Evolutionary conservation across 2,888 invertebrate species (phyloP).

Genomic region (Leptinotarsa rubiginosa): DNA sequence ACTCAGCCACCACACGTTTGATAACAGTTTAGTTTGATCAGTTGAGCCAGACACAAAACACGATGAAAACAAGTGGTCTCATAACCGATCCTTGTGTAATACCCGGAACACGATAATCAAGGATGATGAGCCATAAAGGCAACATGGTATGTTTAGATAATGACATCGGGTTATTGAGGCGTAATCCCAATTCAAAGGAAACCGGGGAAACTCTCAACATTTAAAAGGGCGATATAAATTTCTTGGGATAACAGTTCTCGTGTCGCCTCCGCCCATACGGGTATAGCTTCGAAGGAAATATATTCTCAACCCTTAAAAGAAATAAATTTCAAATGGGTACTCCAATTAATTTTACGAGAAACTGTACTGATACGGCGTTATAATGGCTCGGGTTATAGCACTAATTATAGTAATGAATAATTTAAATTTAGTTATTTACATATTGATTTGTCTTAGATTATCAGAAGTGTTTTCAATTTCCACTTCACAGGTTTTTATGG

Average conservation of each 20-base stretch:
- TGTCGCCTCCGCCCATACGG: not conserved
- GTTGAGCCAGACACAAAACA: too few relatives aligned
- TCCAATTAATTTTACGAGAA: constrained; percentile 16
- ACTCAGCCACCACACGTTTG: too few relatives aligned
- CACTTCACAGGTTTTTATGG: constrained; percentile 15
- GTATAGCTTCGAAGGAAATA: not conserved
- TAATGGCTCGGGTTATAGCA: constrained; percentile 7
- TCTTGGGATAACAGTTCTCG: not conserved
- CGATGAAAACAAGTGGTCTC: too few relatives aligned
- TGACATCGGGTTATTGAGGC: not conserved
- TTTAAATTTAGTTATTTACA: constrained; percentile 19
- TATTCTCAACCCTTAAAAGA: constrained; percentile 1
- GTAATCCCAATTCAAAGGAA: not conserved
- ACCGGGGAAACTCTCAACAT: not conserved
- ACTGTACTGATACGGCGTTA: constrained; percentile 14
- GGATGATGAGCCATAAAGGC: not conserved
- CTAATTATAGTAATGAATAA: constrained; percentile 18
- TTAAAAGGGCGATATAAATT: not conserved
- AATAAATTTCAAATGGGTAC: constrained; percentile 7
- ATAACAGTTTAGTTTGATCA: too few relatives aligned
- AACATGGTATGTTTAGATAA: not conserved
- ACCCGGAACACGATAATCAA: too few relatives aligned
- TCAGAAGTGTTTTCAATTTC: constrained; percentile 20
- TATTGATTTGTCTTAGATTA: constrained; percentile 19
- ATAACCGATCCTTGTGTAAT: too few relatives aligned